Base-by-base conservation (phyloP, 2,888 invertebrate genomes). In the Siphlonurus alternatus region DNA sequence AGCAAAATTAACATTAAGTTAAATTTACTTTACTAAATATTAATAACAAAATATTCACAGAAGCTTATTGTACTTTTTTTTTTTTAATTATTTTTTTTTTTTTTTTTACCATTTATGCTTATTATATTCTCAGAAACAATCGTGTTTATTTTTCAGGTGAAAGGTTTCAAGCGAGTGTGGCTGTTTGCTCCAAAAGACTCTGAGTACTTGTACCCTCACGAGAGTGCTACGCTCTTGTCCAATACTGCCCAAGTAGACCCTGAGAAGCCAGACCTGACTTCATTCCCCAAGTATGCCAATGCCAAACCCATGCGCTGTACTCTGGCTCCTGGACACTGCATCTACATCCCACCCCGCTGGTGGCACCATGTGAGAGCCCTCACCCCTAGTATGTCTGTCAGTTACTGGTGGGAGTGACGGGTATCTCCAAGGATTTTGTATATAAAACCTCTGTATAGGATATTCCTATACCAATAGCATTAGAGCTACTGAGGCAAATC, bases 361-460 rank as follows among this genome's bases (percentile, higher is more conserved):
- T 99, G 98, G 97, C 99, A 99, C 78, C 94, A 90, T 78, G 91
- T 99, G 2, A 85, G 87, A 67, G 88, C 96, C 0, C 77, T 95
- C 59, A 85, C 87, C 53, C 82, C 88, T 54, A 96, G 96, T 75
- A 95, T 97, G 75, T 97, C 97, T 19, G 89, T 98, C 0, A 97
- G 95, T 76, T 98, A 96, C 79, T 99, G 98, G 98, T 98, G 93
- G 92, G 78, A 84, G 72, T 89, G 76, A 81, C 38, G n/a, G n/a
- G n/a, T n/a, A n/a, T n/a, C n/a, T n/a, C n/a, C n/a, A n/a, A n/a
- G n/a, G n/a, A n/a, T n/a, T n/a, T n/a, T n/a, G n/a, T n/a, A n/a
- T n/a, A n/a, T n/a, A n/a, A n/a, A n/a, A n/a, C n/a, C n/a, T n/a
- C n/a, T n/a, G n/a, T n/a, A n/a, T n/a, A n/a, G n/a, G n/a, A n/a